A percentile compares a stretch with the other conserved stretches of the same genome.
Conservation (phyloP, 1,140 invertebrate species). For the Phenacoccus solenopsis region DNA sequence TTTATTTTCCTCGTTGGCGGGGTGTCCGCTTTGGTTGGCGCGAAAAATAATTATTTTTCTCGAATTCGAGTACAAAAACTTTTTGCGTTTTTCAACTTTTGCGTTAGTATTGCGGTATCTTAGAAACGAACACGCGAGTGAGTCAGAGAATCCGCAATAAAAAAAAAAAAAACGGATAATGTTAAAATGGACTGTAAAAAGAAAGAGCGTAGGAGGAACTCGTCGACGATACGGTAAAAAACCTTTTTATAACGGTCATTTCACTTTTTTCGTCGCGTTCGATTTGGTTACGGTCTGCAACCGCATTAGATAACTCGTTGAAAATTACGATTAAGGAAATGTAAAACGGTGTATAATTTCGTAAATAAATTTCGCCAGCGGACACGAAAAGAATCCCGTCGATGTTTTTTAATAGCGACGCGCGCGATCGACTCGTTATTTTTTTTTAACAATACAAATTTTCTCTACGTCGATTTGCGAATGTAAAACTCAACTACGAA, state of each 20-base stretch:
- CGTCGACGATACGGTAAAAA: background rate
- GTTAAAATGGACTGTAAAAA: constrained; percentile 3
- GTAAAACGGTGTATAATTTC: background rate
- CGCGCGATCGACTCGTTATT: too few relatives aligned
- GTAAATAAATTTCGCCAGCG: background rate
- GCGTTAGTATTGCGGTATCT: background rate
- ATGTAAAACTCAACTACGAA: too few relatives aligned
- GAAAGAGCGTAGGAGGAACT: too few relatives aligned
- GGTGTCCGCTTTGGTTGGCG: background rate
- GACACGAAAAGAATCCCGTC: too few relatives aligned
- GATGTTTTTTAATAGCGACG: too few relatives aligned
- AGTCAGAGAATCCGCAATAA: background rate
- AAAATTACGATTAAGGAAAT: constrained; percentile 3
- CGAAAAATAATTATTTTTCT: background rate
- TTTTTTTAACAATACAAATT: background rate
- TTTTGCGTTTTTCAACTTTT: background rate
- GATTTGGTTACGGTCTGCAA: too few relatives aligned
- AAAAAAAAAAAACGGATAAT: background rate
- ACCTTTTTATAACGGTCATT: constrained; percentile 1
- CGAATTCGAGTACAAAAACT: background rate
- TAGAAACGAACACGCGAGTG: background rate
- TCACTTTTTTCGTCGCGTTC: constrained; percentile 2
- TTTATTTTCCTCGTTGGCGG: background rate
- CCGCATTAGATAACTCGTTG: constrained; percentile 1
- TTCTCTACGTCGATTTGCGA: background rate